A percentile compares a stretch with the other conserved stretches of the same genome.
These are phyloP conservation scores for Lepus townsendii DNA, from an alignment of 2,797 vertebrate genomes.

Conservation along the genomic window DNA sequence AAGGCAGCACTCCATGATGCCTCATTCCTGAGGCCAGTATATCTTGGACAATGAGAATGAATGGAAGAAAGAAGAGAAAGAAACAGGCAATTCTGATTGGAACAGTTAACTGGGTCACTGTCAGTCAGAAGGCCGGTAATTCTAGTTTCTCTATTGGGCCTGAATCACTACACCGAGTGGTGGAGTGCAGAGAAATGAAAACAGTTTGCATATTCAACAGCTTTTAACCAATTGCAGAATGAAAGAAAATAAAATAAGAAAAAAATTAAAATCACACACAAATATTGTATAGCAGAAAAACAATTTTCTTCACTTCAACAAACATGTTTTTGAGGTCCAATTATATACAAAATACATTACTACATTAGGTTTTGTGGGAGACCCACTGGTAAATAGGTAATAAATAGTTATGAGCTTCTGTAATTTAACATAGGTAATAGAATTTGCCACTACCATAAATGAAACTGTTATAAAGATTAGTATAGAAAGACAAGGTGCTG, in stretches of 20 bases:
- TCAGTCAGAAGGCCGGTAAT: background rate
- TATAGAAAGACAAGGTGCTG: background rate
- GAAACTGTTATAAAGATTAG: background rate
- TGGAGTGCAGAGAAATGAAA: background rate
- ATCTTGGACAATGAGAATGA: slow-evolving; percentile 2
- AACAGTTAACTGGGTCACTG: background rate
- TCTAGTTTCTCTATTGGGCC: background rate
- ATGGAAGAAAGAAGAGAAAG: background rate
- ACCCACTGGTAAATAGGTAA: background rate
- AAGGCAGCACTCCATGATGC: background rate
- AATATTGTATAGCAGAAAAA: background rate
- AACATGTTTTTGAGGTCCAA: background rate
- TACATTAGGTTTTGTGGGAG: background rate
- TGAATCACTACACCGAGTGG: background rate
- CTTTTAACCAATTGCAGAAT: slow-evolving; percentile 27
- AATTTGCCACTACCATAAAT: background rate
- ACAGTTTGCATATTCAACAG: background rate
- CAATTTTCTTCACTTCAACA: slow-evolving; percentile 1
- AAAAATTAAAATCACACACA: background rate
- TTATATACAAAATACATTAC: background rate
- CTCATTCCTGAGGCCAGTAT: background rate
- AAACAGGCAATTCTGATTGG: background rate
- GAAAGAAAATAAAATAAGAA: background rate
- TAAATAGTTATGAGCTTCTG: background rate
- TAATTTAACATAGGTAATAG: background rate